These are phyloP conservation scores for Pseudochirops cupreus DNA, from an alignment of 2,797 vertebrate genomes.

Conservation along the genomic window DNA sequence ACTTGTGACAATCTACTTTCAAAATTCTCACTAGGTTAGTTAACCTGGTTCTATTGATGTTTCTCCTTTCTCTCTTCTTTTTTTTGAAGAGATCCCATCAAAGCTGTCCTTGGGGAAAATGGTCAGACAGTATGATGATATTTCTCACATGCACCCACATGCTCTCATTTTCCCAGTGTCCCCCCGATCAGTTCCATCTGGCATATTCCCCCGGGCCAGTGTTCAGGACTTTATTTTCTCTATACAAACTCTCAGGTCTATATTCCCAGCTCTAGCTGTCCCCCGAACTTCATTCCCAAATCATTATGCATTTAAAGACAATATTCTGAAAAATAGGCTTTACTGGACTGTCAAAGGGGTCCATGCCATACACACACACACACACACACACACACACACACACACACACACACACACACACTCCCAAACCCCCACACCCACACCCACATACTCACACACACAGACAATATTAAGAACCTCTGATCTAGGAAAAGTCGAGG, in stretches of 20 bases:
- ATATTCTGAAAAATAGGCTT: neutral
- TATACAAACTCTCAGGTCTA: neutral
- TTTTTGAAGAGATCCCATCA: too few relatives aligned
- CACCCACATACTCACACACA: neutral
- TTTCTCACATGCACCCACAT: too few relatives aligned
- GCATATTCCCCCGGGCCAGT: too few relatives aligned
- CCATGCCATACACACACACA: neutral
- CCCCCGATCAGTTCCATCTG: too few relatives aligned
- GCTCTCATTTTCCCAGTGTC: too few relatives aligned
- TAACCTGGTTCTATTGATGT: too few relatives aligned
- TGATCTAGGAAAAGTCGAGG: neutral
- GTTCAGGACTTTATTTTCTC: neutral
- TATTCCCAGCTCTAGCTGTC: neutral
- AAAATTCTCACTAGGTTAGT: too few relatives aligned
- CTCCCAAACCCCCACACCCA: too few relatives aligned
- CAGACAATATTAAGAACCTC: neutral
- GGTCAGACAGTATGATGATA: too few relatives aligned
- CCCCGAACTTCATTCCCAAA: neutral
- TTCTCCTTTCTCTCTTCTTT: too few relatives aligned
- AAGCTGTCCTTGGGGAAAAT: too few relatives aligned
- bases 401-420: neutral
- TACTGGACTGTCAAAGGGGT: neutral
- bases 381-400: accelerated
- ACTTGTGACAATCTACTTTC: too few relatives aligned
- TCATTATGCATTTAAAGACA: neutral